Evolutionary conservation across 2,888 invertebrate genomes (phyloP), one percentile per base, ranked within the genome.

Genomic region (Cephus sareptanus): DNA sequence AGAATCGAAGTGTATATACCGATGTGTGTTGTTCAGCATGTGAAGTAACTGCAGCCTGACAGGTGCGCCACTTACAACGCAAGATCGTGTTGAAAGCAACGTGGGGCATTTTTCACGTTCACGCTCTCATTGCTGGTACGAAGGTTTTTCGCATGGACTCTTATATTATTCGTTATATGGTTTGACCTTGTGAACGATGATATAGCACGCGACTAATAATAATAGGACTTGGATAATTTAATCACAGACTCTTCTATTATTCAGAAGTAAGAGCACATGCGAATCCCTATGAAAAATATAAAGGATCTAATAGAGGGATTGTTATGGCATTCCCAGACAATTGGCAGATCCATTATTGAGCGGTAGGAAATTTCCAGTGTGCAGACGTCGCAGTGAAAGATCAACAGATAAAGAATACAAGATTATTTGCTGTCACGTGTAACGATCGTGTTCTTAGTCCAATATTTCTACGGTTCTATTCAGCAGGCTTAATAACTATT

Each of bases 71-170:
- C 23, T 56, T 9, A 23, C 23, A 9, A 6, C 23, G 23, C 2
- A 56, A 23, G 56, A 56, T 56, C 82, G 80, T 85, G 84, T 85
- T 81, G 86, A 86, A 88, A 88, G 83, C 76, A 79, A 77, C 82
- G 81, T 83, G 78, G 78, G 75, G 34, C 75, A 86, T 86, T 87
- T 89, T 89, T 87, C 85, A 80, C 87, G 85, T 90, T 90, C 90
- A 90, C 88, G 89, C 90, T 90, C 90, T 89, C 90, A 90, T 90
- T 90, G 85, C 85, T 87, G 76, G 78, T 81, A 79, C 83, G 89
- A 90, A 89, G 89, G 89, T 87, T 88, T 83, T 83, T 84, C 81
- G 81, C 79, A 79, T 71, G 33, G 68, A 75, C 71, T 70, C 0
- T 30, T 37, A 73, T 73, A 40, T 34, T 73, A 73, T 73, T 73